These are phyloP conservation scores for Sesia bembeciformis DNA, from an alignment of 2,888 invertebrate species.

Conservation along the genomic window DNA sequence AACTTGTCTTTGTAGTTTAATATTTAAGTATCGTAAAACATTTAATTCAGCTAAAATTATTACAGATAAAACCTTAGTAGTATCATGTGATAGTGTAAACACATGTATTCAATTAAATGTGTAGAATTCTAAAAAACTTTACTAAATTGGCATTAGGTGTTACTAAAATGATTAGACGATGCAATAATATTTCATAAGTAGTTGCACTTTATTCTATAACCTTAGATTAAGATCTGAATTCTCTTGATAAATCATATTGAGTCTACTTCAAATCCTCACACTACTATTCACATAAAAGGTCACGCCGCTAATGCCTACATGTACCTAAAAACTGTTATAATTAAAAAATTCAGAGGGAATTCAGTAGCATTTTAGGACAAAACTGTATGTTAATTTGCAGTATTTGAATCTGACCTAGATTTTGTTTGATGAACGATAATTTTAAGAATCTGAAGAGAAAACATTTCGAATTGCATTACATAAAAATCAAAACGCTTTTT, in stretches of 20 bases:
- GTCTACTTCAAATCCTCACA: neutral
- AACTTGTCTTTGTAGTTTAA: neutral
- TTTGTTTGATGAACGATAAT: no score
- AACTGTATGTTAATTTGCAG: neutral
- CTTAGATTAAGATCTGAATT: constrained; percentile 21
- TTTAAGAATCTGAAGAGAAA: no score
- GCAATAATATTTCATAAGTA: constrained; percentile 71
- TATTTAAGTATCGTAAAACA: neutral
- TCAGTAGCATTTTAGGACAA: constrained; percentile 18
- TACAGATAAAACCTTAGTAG: neutral
- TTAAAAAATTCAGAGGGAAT: constrained; percentile 13
- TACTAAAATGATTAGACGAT: constrained; percentile 39
- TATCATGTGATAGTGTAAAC: neutral
- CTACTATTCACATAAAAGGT: neutral
- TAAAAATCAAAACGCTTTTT: no score
- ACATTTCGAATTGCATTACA: no score
- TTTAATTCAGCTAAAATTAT: neutral
- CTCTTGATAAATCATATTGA: constrained; percentile 14
- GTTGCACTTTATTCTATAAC: constrained; percentile 52
- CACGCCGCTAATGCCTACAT: neutral
- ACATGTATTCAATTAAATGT: constrained; percentile 9
- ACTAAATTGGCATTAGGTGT: constrained; percentile 42
- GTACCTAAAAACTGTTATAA: constrained; percentile 5
- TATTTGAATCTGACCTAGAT: no score
- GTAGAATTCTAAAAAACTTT: constrained; percentile 17